phyloP scores from a whole-genome alignment of 2,888 invertebrate genomes.

The Iphiclides podalirius region DNA sequence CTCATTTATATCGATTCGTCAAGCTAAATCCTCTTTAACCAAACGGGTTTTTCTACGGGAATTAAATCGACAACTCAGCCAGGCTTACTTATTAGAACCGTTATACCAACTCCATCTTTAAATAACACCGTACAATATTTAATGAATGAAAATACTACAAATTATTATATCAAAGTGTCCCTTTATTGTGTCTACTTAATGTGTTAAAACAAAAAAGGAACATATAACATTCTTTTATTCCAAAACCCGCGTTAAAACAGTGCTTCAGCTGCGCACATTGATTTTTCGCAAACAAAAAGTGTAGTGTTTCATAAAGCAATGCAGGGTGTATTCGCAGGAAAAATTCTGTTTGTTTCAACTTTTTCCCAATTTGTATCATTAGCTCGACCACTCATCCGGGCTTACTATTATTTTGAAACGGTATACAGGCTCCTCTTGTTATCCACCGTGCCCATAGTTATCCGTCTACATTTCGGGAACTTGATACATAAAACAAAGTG shows the following conservation, averaged over 20 bases:
- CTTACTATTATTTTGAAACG: background rate
- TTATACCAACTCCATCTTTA: too few relatives aligned
- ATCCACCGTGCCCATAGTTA: background rate
- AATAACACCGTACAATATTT: too few relatives aligned
- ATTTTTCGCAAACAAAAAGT: background rate
- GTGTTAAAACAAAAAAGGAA: too few relatives aligned
- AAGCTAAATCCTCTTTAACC: too few relatives aligned
- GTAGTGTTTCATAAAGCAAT: background rate
- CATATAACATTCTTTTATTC: too few relatives aligned
- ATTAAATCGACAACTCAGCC: too few relatives aligned
- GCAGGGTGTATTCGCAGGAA: background rate
- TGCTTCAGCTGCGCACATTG: background rate
- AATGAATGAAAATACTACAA: too few relatives aligned
- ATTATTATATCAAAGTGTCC: too few relatives aligned
- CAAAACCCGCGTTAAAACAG: background rate
- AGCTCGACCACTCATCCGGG: background rate
- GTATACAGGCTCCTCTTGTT: background rate
- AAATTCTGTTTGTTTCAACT: background rate
- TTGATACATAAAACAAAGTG: background rate
- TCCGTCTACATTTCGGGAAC: background rate
- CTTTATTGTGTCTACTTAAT: too few relatives aligned
- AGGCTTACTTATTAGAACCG: too few relatives aligned
- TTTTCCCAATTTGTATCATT: background rate
- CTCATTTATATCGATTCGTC: too few relatives aligned
- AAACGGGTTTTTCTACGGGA: too few relatives aligned